Evolutionary conservation across 2,113 vertebrate genomes (phyloP), one percentile per base, ranked within the genome.

Genomic region (Loxodonta africana): DNA sequence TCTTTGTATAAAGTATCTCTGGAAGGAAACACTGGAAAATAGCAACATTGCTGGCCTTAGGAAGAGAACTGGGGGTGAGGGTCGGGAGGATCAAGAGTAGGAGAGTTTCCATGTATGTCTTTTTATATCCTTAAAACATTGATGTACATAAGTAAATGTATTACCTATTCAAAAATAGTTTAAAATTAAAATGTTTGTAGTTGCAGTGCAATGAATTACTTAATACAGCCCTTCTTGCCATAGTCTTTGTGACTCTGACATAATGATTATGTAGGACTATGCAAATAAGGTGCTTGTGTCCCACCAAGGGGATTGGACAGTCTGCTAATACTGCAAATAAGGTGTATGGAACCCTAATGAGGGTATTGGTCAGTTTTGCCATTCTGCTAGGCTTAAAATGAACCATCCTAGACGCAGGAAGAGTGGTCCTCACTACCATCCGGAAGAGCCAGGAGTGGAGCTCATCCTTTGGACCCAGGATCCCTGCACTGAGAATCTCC

Each of bases 101-200:
- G 46, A 85, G 11, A 88, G 2, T n/a, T 87, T 88, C 71, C 48
- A 57, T 33, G 7, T 82, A 25, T 91, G 28, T 84, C 41, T 84
- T 89, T 88, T 94, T 48, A 92, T 41, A 90, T 41, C 46, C 74
- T 88, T 65, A 77, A 88, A 81, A 67, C 4, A 48, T 4, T 63
- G 37, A 60, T 91, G 67, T 67, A 46, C 77, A 69, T 76, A 60
- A 69, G 77, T 76, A 60, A 69, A 53, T 33, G 0, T 48, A 48
- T 94, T 57, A 86, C 30, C 67, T 85, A 73, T 37, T 92, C 37
- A 92, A 94, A 62, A 91, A 88, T 87, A 48, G 28, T 91, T 93
- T 85, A 85, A 76, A 84, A 78, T 51, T 86, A 69, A 77, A 78
- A 83, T 51, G 21, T 67, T 46, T 26, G 4, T 69, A 69, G 37